These are phyloP conservation scores for Quadroppia sp. DNA, from an alignment of 2,888 invertebrate species.

Conservation along the genomic window DNA sequence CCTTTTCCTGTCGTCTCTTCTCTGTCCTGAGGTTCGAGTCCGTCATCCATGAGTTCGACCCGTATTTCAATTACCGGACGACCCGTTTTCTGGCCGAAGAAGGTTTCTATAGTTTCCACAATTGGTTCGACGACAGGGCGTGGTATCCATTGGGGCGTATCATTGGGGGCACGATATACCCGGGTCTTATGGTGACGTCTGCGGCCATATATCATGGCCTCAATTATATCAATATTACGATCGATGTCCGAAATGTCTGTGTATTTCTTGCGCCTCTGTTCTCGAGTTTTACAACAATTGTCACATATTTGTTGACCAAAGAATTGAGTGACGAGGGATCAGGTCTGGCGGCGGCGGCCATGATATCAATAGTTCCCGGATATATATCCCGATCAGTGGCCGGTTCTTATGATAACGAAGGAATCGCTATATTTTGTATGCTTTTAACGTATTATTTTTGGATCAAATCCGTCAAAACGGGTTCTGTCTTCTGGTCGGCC, in stretches of 20 bases:
- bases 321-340: conserved; percentile 96
- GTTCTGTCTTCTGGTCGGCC: conserved; percentile 93
- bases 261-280: conserved; percentile 98
- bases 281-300: conserved; percentile 94
- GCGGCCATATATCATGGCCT: conserved; percentile 92
- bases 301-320: conserved; percentile 94
- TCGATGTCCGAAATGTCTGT: conserved; percentile 97
- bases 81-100: conserved; percentile 99
- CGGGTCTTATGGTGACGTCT: conserved; percentile 98
- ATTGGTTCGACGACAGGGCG: conserved; percentile 99
- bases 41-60: conserved; percentile 99
- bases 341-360: conserved; percentile 95
- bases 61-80: conserved; percentile 99
- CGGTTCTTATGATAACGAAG: conserved; percentile 99
- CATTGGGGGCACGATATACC: conserved; percentile 97
- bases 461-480: conserved; percentile 90
- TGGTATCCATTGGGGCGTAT: conserved; percentile 99
- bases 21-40: conserved; percentile 99
- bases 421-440: conserved; percentile 98
- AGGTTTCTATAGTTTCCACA: conserved; percentile 98
- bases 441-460: conserved; percentile 98
- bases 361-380: conserved; percentile 97
- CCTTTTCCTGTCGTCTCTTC: conserved; percentile 94
- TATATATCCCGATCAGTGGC: conserved; percentile 99
- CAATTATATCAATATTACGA: conserved; percentile 85